These are phyloP conservation scores for Tragelaphus eurycerus DNA, from an alignment of 2,797 vertebrate genomes.

Conservation along the genomic window DNA sequence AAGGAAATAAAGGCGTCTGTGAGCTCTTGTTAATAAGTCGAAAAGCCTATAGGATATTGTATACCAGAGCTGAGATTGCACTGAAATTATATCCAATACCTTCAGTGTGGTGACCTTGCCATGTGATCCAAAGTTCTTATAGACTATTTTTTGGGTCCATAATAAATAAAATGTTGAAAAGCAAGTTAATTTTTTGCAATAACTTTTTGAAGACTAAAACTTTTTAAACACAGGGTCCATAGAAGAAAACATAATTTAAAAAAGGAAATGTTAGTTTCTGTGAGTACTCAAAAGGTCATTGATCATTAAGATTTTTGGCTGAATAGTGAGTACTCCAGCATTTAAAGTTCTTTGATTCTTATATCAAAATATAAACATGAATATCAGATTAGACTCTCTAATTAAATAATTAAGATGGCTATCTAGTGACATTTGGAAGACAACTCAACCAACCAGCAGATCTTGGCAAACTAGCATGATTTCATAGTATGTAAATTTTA, in stretches of 20 bases:
- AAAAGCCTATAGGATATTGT: not conserved
- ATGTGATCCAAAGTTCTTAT: not conserved
- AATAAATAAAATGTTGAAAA: not conserved
- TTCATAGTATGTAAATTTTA: not conserved
- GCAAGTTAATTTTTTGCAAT: not conserved
- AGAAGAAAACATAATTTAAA: not conserved
- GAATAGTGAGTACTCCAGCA: not conserved
- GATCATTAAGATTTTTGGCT: constrained; percentile 24
- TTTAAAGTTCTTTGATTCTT: constrained; percentile 28
- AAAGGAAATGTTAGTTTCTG: not conserved
- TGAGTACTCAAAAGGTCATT: not conserved
- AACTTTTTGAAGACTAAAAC: not conserved
- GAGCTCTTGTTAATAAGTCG: not conserved
- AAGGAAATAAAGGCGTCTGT: not conserved
- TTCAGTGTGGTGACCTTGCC: not conserved
- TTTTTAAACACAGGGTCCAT: not conserved
- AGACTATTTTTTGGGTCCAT: not conserved
- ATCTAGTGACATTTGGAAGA: constrained; percentile 40
- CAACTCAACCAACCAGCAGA: not conserved
- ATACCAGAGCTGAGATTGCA: not conserved
- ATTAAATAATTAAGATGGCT: constrained; percentile 33
- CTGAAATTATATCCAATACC: not conserved
- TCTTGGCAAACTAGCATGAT: not conserved
- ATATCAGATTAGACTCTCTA: constrained; percentile 26
- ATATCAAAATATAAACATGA: constrained; percentile 24